Evolutionary conservation across 2,797 vertebrate species (phyloP), one percentile per base, ranked within the genome.

Genomic region (Thamnophis elegans): DNA sequence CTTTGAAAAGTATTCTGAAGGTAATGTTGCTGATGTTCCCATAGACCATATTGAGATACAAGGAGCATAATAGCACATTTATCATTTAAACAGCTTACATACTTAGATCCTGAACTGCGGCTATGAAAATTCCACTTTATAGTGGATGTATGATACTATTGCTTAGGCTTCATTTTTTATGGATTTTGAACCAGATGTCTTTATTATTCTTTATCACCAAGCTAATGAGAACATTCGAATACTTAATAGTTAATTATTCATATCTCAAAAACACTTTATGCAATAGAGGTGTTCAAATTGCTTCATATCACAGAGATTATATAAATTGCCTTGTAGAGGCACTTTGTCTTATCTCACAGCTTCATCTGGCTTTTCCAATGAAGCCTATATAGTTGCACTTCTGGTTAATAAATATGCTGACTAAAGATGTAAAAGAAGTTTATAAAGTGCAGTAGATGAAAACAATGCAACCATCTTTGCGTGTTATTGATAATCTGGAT

Each of bases 51-150:
- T 93, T 92, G 36, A 92, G 94, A 95, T 36, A 62, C 0, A 92
- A n/a, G 55, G 94, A 59, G 18, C 95, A 90, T 90, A 89, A 91
- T 26, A 91, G 59, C 16, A 87, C 93, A 94, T 97, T 97, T 95
- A 94, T 97, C 92, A 94, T 94, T 95, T 95, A 94, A 87, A 93
- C 94, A 95, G 88, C 82, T 68, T 78, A 85, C 78, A 91, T 97
- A 94, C 93, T 96, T 93, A 95, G 26, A 95, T 91, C 91, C 68
- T 59, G 89, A 68, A 94, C 90, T 95, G 96, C 95, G 36, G 92
- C 94, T 86, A 91, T 1, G 26, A 87, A 89, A 92, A 93, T 96
- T 96, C 94, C 94, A 94, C 93, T 94, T 94, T 95, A 36, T 54
- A 62, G n/a, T 94, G 95, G 96, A 97, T 95, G 93, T 42, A 78